Evolutionary conservation across 2,797 vertebrate genomes (phyloP), one percentile per base, ranked within the genome.

Genomic region (Rhynchonycteris naso): DNA sequence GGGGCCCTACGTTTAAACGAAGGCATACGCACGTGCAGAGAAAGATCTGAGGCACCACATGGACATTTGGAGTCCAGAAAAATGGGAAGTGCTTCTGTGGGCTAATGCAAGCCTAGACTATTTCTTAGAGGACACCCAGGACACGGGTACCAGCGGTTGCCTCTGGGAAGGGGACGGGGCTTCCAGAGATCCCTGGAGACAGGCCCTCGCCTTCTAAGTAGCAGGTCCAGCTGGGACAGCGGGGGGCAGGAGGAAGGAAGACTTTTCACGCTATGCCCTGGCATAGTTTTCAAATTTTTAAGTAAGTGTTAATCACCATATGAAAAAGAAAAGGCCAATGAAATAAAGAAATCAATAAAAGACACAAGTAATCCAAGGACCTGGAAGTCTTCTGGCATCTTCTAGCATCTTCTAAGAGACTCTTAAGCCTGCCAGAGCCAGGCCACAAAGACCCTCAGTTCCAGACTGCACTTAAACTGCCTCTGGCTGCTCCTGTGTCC

Each of bases 341-440:
- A 74, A 68, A 79, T 50, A 54, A 94, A 47, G n/a, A 87, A 83
- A 88, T 90, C 56, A 84, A 26, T 66, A 66, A 63, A 71, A 84
- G 9, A 61, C 22, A 5, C 9, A 15, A 15, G 7, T 33, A 43
- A 50, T 21, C 47, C 65, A 86, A 24, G 26, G 81, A 61, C 33
- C 24, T 10, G 1, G 54, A 93, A 33, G 26, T 38, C 26, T 61
- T 54, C 43, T 13, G 30, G 50, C 54, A 66, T 43, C 24, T 76
- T 72, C 52, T 21, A 35, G 50, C 35, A 61, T 43, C 22, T 81
- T 72, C 74, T 52, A 56, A 59, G 26, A 87, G 65, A 28, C 13
- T n/a, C n/a, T 52, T 26, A 68, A 89, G 83, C 18, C 78, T 24
- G 22, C 56, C 85, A 88, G 52, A 47, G 19, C 30, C 22, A 58